Conservation (phyloP, 2,113 vertebrate species). For the Orycteropus afer region DNA sequence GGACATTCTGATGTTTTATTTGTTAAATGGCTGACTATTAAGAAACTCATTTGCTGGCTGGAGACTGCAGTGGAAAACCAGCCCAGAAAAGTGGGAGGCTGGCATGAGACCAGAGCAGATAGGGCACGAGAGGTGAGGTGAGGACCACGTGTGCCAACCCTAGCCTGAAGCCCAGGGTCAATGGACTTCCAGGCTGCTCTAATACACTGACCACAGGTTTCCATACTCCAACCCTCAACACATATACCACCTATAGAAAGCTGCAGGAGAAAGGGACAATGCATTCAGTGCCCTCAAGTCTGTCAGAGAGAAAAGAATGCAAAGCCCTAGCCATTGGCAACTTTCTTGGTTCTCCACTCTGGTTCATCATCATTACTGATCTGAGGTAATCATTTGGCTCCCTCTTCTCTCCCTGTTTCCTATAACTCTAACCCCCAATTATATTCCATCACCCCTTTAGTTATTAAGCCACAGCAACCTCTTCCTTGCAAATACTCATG, state of each 20-base stretch:
- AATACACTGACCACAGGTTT: not conserved
- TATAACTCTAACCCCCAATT: slow-evolving; percentile 43
- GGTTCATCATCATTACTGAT: not conserved
- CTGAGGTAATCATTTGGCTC: slow-evolving; percentile 34
- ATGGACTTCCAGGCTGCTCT: not conserved
- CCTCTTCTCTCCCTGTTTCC: not conserved
- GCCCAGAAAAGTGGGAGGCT: slow-evolving; percentile 47
- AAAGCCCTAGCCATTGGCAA: not conserved
- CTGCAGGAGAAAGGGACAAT: not conserved
- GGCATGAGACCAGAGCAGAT: not conserved
- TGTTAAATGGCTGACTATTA: not conserved
- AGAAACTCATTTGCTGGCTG: slow-evolving; percentile 50
- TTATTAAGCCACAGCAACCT: slow-evolving; percentile 50
- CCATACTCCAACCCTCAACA: not conserved
- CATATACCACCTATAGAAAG: not conserved
- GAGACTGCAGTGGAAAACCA: slow-evolving; percentile 18
- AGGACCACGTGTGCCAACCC: not conserved
- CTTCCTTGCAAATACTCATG: slow-evolving; percentile 33
- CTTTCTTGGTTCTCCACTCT: slow-evolving; percentile 7
- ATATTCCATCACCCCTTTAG: not conserved
- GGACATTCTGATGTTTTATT: slow-evolving; percentile 57
- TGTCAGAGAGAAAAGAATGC: not conserved
- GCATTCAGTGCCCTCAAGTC: not conserved
- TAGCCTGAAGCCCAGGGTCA: not conserved
- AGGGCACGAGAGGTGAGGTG: not conserved